Conservation (phyloP, 2,888 invertebrate species). For the Linyphia triangularis region DNA sequence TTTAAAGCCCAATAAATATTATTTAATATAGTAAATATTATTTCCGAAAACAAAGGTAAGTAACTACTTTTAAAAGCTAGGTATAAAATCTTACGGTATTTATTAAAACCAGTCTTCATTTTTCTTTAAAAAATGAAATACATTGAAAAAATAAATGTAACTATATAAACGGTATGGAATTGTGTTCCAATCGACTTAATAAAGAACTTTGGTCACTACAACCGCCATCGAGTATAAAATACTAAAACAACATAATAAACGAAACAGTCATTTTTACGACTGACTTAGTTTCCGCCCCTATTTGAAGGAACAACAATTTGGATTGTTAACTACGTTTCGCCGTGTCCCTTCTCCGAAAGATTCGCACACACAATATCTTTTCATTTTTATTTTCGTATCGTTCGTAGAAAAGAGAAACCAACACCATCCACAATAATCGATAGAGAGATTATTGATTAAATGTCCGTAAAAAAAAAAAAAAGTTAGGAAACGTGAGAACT, state of each 20-base stretch:
- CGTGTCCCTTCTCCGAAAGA: conserved; percentile 5
- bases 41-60: no score
- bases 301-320: conserved; percentile 34
- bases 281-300: conserved; percentile 10
- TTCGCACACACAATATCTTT: neutral
- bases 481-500: conserved; percentile 13
- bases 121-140: no score
- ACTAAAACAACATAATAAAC: neutral
- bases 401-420: conserved; percentile 53
- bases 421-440: conserved; percentile 58
- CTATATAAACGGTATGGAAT: no score
- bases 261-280: conserved; percentile 20
- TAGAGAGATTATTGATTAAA: conserved; percentile 60
- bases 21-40: no score
- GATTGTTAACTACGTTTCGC: conserved; percentile 30
- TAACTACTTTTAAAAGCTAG: no score
- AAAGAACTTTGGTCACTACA: no score
- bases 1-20: no score
- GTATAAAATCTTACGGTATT: no score
- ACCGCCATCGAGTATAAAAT: no score
- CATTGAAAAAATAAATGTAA: no score
- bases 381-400: neutral
- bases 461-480: conserved; percentile 48
- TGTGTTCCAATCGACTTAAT: no score
- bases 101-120: no score